Evolutionary conservation across 2,888 invertebrate species (phyloP).

Genomic region (Ischnura elegans): DNA sequence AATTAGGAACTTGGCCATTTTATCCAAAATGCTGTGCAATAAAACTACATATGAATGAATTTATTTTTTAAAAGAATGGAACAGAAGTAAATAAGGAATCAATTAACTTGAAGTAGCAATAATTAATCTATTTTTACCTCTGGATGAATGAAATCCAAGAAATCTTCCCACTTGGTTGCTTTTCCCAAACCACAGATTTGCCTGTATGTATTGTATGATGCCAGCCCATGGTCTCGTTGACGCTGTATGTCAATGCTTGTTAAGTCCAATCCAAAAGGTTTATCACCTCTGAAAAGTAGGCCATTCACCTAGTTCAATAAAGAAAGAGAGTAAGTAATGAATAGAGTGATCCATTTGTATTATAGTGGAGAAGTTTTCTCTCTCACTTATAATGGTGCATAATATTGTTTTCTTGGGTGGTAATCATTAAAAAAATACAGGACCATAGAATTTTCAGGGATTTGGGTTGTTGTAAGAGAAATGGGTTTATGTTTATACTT

Average conservation of each 20-base stretch:
- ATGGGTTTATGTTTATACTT: no score
- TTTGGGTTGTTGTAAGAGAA: no score
- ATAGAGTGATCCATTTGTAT: background rate
- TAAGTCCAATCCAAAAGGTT: constrained; percentile 76
- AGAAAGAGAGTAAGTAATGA: constrained; percentile 15
- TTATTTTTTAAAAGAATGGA: no score
- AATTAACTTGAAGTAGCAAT: background rate
- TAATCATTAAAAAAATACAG: no score
- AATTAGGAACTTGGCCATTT: background rate
- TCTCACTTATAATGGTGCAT: no score
- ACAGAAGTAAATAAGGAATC: no score
- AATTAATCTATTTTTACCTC: constrained; percentile 70
- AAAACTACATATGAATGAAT: no score
- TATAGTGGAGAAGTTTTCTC: no score
- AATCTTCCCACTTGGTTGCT: constrained; percentile 77
- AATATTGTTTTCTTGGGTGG: no score
- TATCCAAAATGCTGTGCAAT: no score
- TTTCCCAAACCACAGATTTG: constrained; percentile 77
- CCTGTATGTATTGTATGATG: constrained; percentile 76
- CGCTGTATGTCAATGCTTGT: constrained; percentile 76
- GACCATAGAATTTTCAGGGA: no score
- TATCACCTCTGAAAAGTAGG: constrained; percentile 77
- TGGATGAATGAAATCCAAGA: constrained; percentile 75
- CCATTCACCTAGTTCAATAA: constrained; percentile 77
- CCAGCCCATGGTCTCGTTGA: constrained; percentile 76